Base-by-base conservation (phyloP, 2,113 vertebrate genomes). In the Psilopogon haemacephalus region DNA sequence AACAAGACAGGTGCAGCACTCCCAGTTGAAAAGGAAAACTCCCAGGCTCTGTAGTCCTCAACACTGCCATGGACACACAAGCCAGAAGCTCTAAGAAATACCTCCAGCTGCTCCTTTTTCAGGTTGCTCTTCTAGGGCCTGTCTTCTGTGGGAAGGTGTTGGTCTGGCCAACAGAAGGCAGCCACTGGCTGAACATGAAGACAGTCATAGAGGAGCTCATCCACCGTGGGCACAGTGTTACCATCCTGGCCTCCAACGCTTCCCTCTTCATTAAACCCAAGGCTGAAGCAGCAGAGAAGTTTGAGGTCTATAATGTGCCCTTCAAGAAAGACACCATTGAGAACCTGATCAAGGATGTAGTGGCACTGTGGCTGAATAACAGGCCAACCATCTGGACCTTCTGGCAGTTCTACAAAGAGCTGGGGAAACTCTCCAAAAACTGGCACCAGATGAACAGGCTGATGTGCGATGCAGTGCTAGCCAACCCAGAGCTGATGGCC, bases 141-240 rank as follows among this genome's bases (percentile, higher is more conserved):
- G 78, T 86, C 67, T 83, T 97, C 16, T 97, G 98, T 19, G 98
- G 98, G 26, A 98, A 98, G 1, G 91, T 98, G 77, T 73, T 98
- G 84, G 96, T 98, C 86, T 97, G 98, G 97, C 98, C 98, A 44
- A 94, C 97, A 0, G 98, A 98, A 92, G 97, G 95, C 87, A 98
- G 98, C 58, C 98, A 98, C 85, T 98, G 98, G 98, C 75, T 98
- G 93, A 98, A 98, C 18, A 96, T 98, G 94, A 97, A 97, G 50
- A 59, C 73, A 20, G 93, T 98, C 64, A 58, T 97, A 58, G 94
- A 98, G 64, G 97, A 97, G 71, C 73, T 98, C 32, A 92, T 93
- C 32, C 79, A 8, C 16, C 97, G 96, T 1, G 97, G 97, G 72
- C 98, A 98, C 88, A 96, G 58, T 5, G 91, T 98, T 65, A 98